phyloP scores from a whole-genome alignment of 2,113 vertebrate genomes.

The Spermophilus dauricus region DNA sequence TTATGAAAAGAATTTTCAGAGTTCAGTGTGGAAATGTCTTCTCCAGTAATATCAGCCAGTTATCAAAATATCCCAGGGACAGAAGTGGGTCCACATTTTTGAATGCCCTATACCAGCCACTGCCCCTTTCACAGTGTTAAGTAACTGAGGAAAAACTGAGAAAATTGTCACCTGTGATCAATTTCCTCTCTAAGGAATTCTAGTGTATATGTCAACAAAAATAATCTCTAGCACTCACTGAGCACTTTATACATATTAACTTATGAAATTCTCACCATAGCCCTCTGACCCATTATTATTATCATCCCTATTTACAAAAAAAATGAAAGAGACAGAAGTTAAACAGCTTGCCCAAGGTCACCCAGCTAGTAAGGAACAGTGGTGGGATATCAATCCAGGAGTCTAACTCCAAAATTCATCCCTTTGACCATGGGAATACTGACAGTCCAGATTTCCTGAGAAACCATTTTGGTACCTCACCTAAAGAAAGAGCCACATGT shows the following conservation, averaged over 20 bases:
- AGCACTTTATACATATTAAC: neutral
- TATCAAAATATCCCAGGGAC: neutral
- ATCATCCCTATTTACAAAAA: neutral
- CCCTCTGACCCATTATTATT: neutral
- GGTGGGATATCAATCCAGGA: neutral
- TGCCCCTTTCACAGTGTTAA: neutral
- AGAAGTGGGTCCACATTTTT: neutral
- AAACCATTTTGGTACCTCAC: neutral
- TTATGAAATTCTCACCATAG: neutral
- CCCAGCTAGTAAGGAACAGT: neutral
- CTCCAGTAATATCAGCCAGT: neutral
- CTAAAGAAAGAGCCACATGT: neutral
- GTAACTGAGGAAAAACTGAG: neutral
- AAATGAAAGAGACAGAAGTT: neutral
- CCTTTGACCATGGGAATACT: neutral
- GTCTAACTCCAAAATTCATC: constrained; percentile 22
- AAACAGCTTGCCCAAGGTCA: neutral
- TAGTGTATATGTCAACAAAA: neutral
- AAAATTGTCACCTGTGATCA: neutral
- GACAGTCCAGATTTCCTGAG: neutral
- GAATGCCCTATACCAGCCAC: neutral
- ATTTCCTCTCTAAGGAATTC: constrained; percentile 45
- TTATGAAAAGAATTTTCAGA: neutral
- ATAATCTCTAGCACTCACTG: neutral
- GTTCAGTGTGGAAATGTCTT: constrained; percentile 10